These are phyloP conservation scores for Morinoia aosen DNA, from an alignment of 2,888 invertebrate genomes.

Conservation along the genomic window DNA sequence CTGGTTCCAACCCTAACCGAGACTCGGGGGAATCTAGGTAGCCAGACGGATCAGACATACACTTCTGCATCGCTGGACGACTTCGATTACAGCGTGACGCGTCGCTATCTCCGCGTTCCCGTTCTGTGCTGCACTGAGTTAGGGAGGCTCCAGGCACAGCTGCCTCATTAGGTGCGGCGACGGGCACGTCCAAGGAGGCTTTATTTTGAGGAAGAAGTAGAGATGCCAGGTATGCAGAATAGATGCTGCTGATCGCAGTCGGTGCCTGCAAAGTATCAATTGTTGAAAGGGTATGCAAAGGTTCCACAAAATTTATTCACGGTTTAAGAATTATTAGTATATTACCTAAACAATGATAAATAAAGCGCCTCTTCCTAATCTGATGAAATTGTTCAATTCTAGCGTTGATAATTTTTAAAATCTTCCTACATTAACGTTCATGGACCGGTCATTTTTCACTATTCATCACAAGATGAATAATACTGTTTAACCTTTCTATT, in stretches of 20 bases:
- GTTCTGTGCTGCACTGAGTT: neutral
- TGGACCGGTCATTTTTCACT: neutral
- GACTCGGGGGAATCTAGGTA: neutral
- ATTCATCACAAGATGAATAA: neutral
- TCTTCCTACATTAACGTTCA: neutral
- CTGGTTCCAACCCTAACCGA: neutral
- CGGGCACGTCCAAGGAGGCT: neutral
- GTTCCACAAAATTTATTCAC: neutral
- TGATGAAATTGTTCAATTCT: neutral
- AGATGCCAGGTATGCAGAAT: conserved; percentile 18
- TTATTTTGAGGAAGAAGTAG: neutral
- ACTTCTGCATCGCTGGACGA: neutral
- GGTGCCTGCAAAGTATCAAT: neutral
- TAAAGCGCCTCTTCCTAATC: neutral
- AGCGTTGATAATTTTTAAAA: neutral
- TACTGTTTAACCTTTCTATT: neutral
- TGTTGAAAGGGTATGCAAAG: neutral
- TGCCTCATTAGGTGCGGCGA: neutral
- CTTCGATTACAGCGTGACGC: neutral
- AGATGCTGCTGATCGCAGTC: neutral
- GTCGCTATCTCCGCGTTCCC: neutral
- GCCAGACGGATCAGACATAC: neutral
- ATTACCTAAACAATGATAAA: neutral
- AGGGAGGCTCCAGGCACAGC: neutral
- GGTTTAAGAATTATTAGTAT: neutral